Base-by-base conservation (phyloP, 2,888 invertebrate species). In the Apodemia zela region DNA sequence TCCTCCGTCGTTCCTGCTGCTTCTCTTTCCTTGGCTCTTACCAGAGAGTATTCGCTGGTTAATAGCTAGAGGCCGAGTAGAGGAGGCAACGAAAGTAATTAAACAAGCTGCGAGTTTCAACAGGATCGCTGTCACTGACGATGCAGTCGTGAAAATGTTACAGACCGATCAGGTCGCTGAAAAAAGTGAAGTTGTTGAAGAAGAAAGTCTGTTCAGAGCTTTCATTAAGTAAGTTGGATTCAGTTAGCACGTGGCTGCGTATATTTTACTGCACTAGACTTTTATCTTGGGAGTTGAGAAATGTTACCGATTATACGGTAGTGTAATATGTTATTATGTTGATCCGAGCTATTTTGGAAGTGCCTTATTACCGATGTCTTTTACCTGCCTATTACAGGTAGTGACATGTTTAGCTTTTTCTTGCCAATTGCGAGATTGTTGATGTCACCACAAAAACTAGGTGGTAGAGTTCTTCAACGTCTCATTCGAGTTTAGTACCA, bases 41-140 rank as follows among this genome's bases (percentile, higher is more conserved):
- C 96, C 96, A 0, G 96, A 96, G 86, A 95, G 95, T 60, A 92
- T 95, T 45, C 92, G 97, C 69, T 97, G 97, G 97, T 90, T 96
- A 45, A 80, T 96, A 15, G 94, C 94, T 6, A 93, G 94, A 68
- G 94, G 94, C 3, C 91, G 93, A 64, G 82, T 93, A 60, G 84
- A 93, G 1, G 93, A 94, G 66, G 96, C 95, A 0, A 93, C 93
- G 64, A 78, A 76, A 3, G 93, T 94, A 21, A 85, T 95, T 51
- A 87, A 89, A 60, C 92, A 87, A 67, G 94, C 95, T 1, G 94
- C 95, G 0, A 83, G 80, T 65, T 87, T 93, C 17, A 96, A 95
- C 72, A 89, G 91, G n/a, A 81, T 80, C 2, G 88, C 59, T 71
- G 80, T 80, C 5, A 87, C 93, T 0, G 89, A 92, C 17, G 89